Conservation (phyloP, 2,113 vertebrate genomes). For the Spheniscus mendiculus region DNA sequence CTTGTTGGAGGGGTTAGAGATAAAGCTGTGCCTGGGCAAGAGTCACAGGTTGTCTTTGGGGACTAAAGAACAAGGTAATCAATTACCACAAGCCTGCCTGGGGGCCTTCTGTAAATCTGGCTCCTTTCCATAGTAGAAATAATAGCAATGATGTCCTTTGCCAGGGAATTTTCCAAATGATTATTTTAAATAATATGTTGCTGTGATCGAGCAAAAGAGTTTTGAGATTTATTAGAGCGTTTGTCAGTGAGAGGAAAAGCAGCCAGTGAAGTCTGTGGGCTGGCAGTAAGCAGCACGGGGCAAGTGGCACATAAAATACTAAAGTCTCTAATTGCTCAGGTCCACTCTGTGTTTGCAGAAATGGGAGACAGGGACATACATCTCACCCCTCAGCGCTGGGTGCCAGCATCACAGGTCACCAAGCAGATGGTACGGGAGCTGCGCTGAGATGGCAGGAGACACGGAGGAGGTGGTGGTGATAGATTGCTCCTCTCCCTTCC, state of each 20-base stretch:
- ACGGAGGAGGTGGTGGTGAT: background rate
- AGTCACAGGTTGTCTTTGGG: background rate
- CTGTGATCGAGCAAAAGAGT: background rate
- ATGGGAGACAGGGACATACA: background rate
- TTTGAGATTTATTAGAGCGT: background rate
- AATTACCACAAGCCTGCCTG: background rate
- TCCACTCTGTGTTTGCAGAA: background rate
- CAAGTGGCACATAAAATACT: background rate
- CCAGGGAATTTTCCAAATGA: conserved; percentile 48
- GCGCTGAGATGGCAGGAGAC: background rate
- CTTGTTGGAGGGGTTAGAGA: background rate
- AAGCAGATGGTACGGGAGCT: background rate
- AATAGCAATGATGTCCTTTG: conserved; percentile 12
- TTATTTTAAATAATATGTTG: conserved; percentile 40
- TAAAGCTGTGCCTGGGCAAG: background rate
- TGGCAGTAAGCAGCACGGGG: background rate
- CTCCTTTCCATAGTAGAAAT: conserved; percentile 8
- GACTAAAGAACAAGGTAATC: background rate
- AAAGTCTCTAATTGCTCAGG: background rate
- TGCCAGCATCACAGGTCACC: background rate
- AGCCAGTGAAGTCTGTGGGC: background rate
- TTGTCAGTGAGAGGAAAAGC: background rate
- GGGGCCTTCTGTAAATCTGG: background rate
- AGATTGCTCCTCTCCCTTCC: background rate
- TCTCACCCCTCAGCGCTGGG: background rate